Percentiles rank a stretch among this genome's conserved stretches.
Conservation (phyloP, 64 coral and sea anemone species). For the Pocillopora verrucosa region DNA sequence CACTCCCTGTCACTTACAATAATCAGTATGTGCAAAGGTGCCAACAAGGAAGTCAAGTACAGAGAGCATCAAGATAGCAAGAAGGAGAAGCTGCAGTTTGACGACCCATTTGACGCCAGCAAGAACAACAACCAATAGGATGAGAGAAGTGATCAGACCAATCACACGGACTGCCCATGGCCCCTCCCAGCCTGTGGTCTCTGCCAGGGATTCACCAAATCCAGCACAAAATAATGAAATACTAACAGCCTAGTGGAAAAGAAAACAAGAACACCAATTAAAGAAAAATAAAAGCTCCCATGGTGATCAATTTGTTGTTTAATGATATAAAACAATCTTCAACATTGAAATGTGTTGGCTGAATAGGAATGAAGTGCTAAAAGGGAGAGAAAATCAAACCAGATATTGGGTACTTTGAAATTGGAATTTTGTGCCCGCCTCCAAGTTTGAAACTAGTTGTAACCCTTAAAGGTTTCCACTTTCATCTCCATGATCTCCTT, state of each 20-base stretch:
- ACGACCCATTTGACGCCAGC: constrained; percentile 99
- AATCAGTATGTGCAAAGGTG: constrained; percentile 96
- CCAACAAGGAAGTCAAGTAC: constrained; percentile 95
- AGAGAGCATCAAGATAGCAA: constrained; percentile 87
- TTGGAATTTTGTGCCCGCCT: too few species aligned
- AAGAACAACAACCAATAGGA: constrained; percentile 81
- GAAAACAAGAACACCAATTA: neutral
- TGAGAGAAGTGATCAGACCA: constrained; percentile 75
- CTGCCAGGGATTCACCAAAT: constrained; percentile 92
- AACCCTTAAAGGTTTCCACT: too few species aligned
- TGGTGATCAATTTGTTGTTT: too few species aligned
- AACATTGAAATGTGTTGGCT: too few species aligned
- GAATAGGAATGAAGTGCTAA: too few species aligned
- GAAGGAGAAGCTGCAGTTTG: constrained; percentile 86
- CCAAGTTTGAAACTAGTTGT: too few species aligned
- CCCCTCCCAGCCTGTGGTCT: constrained; percentile 91
- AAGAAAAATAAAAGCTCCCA: too few species aligned
- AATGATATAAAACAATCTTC: too few species aligned
- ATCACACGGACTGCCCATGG: constrained; percentile 93
- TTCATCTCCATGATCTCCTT: too few species aligned
- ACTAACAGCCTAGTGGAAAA: constrained; percentile 72
- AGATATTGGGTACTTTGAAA: too few species aligned
- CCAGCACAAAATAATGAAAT: constrained; percentile 98
- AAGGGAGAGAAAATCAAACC: too few species aligned
- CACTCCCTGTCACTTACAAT: constrained; percentile 36